Conservation (phyloP, 2,888 invertebrate genomes). For the Terebella lapidaria region DNA sequence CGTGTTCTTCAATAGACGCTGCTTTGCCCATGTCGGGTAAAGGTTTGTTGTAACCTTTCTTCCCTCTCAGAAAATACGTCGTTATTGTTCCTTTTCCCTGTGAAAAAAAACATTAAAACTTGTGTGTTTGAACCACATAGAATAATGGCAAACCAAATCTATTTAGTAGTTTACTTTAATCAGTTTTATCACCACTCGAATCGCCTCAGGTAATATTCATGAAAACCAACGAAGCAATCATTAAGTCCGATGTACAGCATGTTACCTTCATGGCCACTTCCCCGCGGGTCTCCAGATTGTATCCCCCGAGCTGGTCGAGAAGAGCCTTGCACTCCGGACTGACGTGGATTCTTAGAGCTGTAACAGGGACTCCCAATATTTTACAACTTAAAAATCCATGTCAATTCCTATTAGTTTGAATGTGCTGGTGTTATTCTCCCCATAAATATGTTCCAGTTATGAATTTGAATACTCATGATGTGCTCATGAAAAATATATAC, state of each 20-base stretch:
- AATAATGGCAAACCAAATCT: no score
- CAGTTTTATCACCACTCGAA: not conserved
- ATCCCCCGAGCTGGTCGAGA: slow-evolving; percentile 34
- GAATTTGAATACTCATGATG: no score
- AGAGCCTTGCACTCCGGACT: slow-evolving; percentile 34
- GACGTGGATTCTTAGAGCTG: slow-evolving; percentile 40
- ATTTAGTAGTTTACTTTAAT: no score
- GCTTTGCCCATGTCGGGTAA: slow-evolving; percentile 32
- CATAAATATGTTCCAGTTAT: no score
- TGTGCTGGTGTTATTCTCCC: not conserved
- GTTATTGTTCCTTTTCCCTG: slow-evolving; percentile 39
- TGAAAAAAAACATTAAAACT: slow-evolving; percentile 13
- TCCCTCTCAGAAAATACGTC: slow-evolving; percentile 37
- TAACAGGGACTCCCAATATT: slow-evolving; percentile 2
- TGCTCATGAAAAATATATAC: no score
- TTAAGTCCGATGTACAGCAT: no score
- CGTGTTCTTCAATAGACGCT: slow-evolving; percentile 29
- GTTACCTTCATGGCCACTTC: slow-evolving; percentile 35
- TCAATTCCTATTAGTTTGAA: not conserved
- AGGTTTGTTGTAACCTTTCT: slow-evolving; percentile 34
- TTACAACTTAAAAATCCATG: not conserved
- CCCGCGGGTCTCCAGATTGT: slow-evolving; percentile 30
- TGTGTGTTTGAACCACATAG: no score
- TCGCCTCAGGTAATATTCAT: no score
- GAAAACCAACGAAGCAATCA: no score